These are phyloP conservation scores for Oreohelix idahoensis DNA, from an alignment of 1,140 invertebrate species.

Conservation along the genomic window DNA sequence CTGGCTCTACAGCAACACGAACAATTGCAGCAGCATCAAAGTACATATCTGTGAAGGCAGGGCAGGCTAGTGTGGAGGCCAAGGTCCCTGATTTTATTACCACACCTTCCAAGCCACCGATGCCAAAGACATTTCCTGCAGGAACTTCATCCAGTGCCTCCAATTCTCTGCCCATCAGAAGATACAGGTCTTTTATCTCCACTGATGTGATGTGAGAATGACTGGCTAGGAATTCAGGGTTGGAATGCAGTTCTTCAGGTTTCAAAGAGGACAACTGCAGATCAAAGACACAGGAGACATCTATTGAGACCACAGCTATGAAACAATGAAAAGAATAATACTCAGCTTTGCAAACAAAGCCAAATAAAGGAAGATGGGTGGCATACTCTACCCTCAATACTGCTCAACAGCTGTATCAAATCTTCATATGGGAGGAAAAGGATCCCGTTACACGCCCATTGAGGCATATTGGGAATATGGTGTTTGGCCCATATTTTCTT, in stretches of 20 bases:
- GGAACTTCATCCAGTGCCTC: constrained; percentile 80
- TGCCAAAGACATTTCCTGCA: constrained; percentile 76
- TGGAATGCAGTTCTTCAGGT: constrained; percentile 1
- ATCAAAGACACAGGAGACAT: neutral
- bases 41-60: constrained; percentile 87
- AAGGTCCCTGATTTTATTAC: constrained; percentile 93
- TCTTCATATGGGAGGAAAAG: too few species aligned
- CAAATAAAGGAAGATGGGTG: too few species aligned
- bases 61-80: constrained; percentile 87
- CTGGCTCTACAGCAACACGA: constrained; percentile 94
- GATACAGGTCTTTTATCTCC: constrained; percentile 84
- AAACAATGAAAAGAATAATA: too few species aligned
- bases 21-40: constrained; percentile 90
- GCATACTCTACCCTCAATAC: too few species aligned
- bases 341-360: too few species aligned
- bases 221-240: neutral
- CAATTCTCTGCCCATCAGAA: constrained; percentile 95
- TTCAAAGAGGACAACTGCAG: neutral
- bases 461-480: too few species aligned
- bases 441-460: too few species aligned
- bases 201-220: constrained; percentile 77
- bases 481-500: too few species aligned
- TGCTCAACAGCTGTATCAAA: too few species aligned
- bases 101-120: constrained; percentile 89
- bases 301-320: neutral